Evolutionary conservation across 2,797 vertebrate species (phyloP).

Genomic region (Scomberomorus guttatus): DNA sequence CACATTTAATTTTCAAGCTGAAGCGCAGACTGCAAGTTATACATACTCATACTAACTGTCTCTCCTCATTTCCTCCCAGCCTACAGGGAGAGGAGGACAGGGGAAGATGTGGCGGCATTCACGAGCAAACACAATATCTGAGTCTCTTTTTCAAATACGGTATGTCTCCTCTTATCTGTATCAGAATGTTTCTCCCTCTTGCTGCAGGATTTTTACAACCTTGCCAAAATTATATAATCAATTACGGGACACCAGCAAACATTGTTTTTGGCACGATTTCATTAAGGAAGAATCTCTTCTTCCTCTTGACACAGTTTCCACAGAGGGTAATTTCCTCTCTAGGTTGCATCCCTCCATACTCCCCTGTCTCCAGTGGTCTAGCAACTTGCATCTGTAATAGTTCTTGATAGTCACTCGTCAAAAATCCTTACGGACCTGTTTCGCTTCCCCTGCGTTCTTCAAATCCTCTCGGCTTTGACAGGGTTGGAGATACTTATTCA

Average conservation of each 20-base stretch:
- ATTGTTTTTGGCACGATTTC: conserved; percentile 75
- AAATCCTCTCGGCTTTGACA: conserved; percentile 53
- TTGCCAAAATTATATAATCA: conserved; percentile 67
- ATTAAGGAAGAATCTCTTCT: conserved; percentile 75
- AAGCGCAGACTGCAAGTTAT: conserved; percentile 9
- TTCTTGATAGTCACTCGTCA: conserved; percentile 77
- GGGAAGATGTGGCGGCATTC: conserved; percentile 37
- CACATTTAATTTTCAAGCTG: conserved; percentile 38
- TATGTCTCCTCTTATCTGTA: conserved; percentile 59
- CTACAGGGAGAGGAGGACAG: conserved; percentile 26
- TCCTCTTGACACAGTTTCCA: conserved; percentile 69
- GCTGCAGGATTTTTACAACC: conserved; percentile 49
- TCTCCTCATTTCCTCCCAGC: conserved; percentile 47
- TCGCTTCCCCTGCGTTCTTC: conserved; percentile 37
- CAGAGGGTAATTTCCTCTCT: conserved; percentile 60
- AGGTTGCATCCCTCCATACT: conserved; percentile 47
- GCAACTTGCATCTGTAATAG: conserved; percentile 65
- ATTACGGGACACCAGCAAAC: conserved; percentile 60
- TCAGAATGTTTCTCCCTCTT: conserved; percentile 42
- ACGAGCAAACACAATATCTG: conserved; percentile 53
- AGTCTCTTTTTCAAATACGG: conserved; percentile 44
- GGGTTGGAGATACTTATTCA: conserved; percentile 22
- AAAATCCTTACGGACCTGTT: conserved; percentile 54
- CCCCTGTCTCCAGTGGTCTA: conserved; percentile 43
- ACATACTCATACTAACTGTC: conserved; percentile 24